These are phyloP conservation scores for Microctonus hyperodae DNA, from an alignment of 2,888 invertebrate species.

Conservation along the genomic window DNA sequence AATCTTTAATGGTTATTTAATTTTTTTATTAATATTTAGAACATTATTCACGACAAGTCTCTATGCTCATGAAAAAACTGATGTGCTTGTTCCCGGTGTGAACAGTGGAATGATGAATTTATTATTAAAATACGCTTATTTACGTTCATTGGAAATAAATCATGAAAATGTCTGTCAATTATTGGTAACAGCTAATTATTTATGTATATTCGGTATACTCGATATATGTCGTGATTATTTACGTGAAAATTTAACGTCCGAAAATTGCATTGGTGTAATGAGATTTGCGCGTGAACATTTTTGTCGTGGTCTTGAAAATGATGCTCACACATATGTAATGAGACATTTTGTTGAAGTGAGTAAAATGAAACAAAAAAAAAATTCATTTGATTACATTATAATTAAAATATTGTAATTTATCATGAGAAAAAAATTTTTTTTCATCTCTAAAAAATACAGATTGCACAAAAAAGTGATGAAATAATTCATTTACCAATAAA, in stretches of 20 bases:
- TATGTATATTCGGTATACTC: conserved; percentile 83
- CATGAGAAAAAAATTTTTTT: conserved; percentile 22
- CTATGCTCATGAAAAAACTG: conserved; percentile 72
- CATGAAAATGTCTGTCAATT: conserved; percentile 82
- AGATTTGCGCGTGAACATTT: conserved; percentile 82
- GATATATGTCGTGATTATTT: conserved; percentile 83
- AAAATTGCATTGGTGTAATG: conserved; percentile 86
- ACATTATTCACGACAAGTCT: conserved; percentile 84
- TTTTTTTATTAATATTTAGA: too few species aligned
- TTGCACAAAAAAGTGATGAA: conserved; percentile 77
- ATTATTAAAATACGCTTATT: conserved; percentile 85
- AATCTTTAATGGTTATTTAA: too few species aligned
- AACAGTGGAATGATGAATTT: conserved; percentile 78
- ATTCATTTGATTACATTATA: not conserved
- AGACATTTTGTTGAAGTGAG: conserved; percentile 73
- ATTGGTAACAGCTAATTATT: conserved; percentile 86
- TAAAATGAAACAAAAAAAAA: too few species aligned
- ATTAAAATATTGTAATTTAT: conserved; percentile 6
- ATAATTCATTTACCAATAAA: conserved; percentile 75
- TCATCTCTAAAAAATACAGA: too few species aligned
- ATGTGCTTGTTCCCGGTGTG: conserved; percentile 80
- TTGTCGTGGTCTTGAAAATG: conserved; percentile 74
- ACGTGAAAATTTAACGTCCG: conserved; percentile 71
- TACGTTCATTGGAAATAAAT: conserved; percentile 78
- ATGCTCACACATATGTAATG: conserved; percentile 76